These are phyloP conservation scores for Apocheima hispidaria DNA, from an alignment of 2,888 invertebrate species.

Conservation along the genomic window DNA sequence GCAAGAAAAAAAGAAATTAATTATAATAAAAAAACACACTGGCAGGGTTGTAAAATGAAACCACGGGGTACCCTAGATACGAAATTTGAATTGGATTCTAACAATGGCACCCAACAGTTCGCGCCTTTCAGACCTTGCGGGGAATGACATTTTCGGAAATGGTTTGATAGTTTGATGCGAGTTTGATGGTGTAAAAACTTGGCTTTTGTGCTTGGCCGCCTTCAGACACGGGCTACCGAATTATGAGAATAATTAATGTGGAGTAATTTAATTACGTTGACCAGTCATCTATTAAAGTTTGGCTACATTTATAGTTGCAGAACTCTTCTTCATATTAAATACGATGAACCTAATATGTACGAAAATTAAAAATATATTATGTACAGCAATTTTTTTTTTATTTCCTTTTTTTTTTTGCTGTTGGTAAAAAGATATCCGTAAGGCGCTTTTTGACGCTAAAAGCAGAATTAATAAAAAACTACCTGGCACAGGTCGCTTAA, in stretches of 20 bases:
- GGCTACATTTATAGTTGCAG: too few relatives aligned
- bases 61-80: slow-evolving; percentile 77
- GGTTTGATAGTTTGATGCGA: slow-evolving; percentile 28
- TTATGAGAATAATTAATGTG: slow-evolving; percentile 53
- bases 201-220: slow-evolving; percentile 57
- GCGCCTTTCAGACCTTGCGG: slow-evolving; percentile 69
- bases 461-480: too few relatives aligned
- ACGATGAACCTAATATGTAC: too few relatives aligned
- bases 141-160: slow-evolving; percentile 75
- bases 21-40: slow-evolving; percentile 68
- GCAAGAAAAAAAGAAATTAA: slow-evolving; percentile 66
- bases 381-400: too few relatives aligned
- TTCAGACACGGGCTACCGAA: slow-evolving; percentile 74
- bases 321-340: too few relatives aligned
- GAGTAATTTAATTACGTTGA: slow-evolving; percentile 58
- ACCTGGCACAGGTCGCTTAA: too few relatives aligned
- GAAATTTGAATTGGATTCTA: slow-evolving; percentile 75
- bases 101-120: slow-evolving; percentile 79
- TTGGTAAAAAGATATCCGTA: too few relatives aligned
- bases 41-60: slow-evolving; percentile 79
- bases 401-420: too few relatives aligned
- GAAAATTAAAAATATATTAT: too few relatives aligned
- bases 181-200: slow-evolving; percentile 52
- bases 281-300: slow-evolving; percentile 50
- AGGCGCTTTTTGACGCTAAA: too few relatives aligned